Evolutionary conservation across 2,113 vertebrate genomes (phyloP).

Genomic region (Misgurnus anguillicaudatus): DNA sequence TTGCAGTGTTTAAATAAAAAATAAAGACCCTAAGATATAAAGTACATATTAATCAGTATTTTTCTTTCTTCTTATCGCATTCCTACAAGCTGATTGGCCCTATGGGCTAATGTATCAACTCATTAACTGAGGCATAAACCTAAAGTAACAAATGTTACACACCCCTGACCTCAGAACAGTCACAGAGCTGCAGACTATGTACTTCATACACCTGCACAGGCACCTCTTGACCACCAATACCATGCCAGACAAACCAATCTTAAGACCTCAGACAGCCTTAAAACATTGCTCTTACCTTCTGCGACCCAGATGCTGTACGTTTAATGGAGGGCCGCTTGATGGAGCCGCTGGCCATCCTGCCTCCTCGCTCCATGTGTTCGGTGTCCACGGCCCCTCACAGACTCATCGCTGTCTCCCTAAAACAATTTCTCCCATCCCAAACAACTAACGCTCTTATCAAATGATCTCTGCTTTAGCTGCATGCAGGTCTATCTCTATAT

Average conservation of each 20-base stretch:
- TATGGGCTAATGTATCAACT: not conserved
- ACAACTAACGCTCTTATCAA: not conserved
- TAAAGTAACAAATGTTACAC: not conserved
- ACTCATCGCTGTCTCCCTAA: slow-evolving; percentile 5
- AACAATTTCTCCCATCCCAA: not conserved
- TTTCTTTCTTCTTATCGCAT: too few species aligned
- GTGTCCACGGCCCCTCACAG: slow-evolving; percentile 32
- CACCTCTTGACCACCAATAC: slow-evolving; percentile 36
- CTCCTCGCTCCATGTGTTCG: slow-evolving; percentile 66
- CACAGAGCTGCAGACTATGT: too few species aligned
- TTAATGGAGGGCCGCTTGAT: slow-evolving; percentile 88
- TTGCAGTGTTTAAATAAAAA: too few species aligned
- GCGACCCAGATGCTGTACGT: slow-evolving; percentile 87
- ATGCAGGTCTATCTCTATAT: slow-evolving; percentile 36
- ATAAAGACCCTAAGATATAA: too few species aligned
- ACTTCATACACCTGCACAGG: not conserved
- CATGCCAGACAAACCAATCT: not conserved
- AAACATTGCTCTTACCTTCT: slow-evolving; percentile 84
- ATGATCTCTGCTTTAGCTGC: not conserved
- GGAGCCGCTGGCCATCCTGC: slow-evolving; percentile 76
- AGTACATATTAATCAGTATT: too few species aligned
- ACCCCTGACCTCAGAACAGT: not conserved
- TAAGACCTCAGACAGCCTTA: not conserved
- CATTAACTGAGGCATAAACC: not conserved
- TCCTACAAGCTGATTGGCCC: slow-evolving; percentile 3